Evolutionary conservation across 2,888 invertebrate species (phyloP), one percentile per base, ranked within the genome.

Genomic region (Agapostemon virescens): DNA sequence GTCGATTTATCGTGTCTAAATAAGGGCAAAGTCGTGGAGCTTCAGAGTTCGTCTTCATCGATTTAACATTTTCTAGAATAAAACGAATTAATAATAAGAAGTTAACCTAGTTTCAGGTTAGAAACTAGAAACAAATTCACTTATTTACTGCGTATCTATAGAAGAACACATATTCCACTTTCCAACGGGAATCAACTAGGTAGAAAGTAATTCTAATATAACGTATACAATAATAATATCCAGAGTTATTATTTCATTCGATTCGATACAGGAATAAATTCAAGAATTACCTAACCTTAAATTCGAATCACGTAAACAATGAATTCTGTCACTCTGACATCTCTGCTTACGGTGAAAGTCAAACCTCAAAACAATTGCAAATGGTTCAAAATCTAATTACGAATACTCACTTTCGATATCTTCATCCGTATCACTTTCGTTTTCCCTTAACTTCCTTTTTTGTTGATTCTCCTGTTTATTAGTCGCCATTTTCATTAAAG

Each of bases 1-100:
- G 98, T 72, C 99, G 95, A 93, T 99, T 99, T 81, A 99, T 99
- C 0, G 99, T 99, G 91, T 99, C 99, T 89, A 99, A 93, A 92
- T 99, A 99, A 0, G 99, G 99, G 90, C 99, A 99, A 64, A 97
- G 94, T 74, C 96, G 94, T 45, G 92, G 92, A 23, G 86, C 89
- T 49, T 88, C 88, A 5, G 70, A 68, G 64, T 55, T 77, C 23
- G 26, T 77, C 55, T 63, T 85, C 15, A 42, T 11, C 40, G 72
- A 30, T 69, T 86, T 87, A 61, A 9, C 49, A 67, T 66, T 70
- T 23, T 79, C 87, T 87, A 74, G 6, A 84, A 86, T 26, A 23
- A 33, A 81, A 69, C 17, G 73, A 71, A 64, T 42, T 30, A 15
- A 42, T 0, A 1, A 36, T 52, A 30, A 4, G 7, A 72, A 30